phyloP scores from a whole-genome alignment of 2,113 vertebrate genomes.

The Peromyscus leucopus region DNA sequence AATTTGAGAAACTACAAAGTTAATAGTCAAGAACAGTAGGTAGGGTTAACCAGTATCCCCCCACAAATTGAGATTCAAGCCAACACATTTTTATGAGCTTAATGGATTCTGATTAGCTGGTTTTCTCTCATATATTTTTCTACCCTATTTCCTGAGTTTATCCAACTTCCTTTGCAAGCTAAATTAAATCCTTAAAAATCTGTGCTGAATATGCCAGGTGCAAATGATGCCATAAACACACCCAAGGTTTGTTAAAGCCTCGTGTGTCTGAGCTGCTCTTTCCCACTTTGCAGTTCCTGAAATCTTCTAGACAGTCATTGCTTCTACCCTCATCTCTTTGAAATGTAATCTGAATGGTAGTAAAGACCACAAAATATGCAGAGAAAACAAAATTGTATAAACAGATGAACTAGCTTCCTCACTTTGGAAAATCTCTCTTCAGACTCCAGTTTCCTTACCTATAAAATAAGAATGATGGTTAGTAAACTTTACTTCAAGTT shows the following conservation, averaged over 20 bases:
- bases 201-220: background rate
- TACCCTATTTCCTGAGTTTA: background rate
- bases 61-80: constrained; percentile 27
- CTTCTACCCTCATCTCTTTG: background rate
- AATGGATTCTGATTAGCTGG: constrained; percentile 62
- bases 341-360: background rate
- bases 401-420: background rate
- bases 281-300: background rate
- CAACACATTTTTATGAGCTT: constrained; percentile 56
- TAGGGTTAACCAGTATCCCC: constrained; percentile 39
- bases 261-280: constrained; percentile 17
- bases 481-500: background rate
- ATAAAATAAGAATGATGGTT: background rate
- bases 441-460: background rate
- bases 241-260: constrained; percentile 14
- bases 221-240: constrained; percentile 51
- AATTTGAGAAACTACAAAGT: constrained; percentile 52
- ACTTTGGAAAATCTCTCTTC: constrained; percentile 12
- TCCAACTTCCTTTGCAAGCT: constrained; percentile 53
- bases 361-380: background rate
- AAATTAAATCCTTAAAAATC: constrained; percentile 65
- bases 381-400: background rate
- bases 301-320: background rate
- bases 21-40: constrained; percentile 41
- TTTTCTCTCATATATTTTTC: background rate